Evolutionary conservation across 2,113 vertebrate species (phyloP), one percentile per base, ranked within the genome.

Genomic region (Aix galericulata): DNA sequence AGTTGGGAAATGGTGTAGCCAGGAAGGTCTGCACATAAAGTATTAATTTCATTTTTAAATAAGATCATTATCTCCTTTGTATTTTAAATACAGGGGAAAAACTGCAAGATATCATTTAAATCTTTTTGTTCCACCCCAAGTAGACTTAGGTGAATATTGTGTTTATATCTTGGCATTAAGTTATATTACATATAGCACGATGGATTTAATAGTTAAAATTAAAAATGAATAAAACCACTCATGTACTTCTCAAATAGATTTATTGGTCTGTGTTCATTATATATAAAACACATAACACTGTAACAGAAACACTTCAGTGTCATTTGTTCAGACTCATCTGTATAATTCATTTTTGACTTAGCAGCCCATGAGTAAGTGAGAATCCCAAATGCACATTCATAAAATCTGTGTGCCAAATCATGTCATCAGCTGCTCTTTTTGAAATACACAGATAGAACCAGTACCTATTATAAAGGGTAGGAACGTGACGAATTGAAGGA

Each of bases 261-360:
- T 27, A 22, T 17, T 34, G 27, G 3, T 87, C 36, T 80, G 20
- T 52, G 20, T 66, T 92, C 25, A 9, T 69, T 40, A 8, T 46
- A 38, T 8, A 36, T 62, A n/a, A 58, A 89, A 32, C 12, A 66
- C 6, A 4, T 15, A 81, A 58, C 8, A 46, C 3, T 88, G 63
- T 27, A 71, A 55, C 25, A 86, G 56, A 75, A 93, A 22, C n/a
- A 53, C 7, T 85, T 89, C 26, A 10, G 72, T 87, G 82, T 68
- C 21, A 55, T 93, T 92, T 89, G 56, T 82, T 89, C 75, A 59
- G 89, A 64, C 53, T 93, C 59, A 73, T 88, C 46, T 91, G 7
- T 82, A 71, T 32, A 34, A 82, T 82, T 87, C 79, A 27, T 83
- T 80, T 89, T 66, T 93, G 44, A 87, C 58, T 69, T 68, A 79